These are phyloP conservation scores for Aromia moschata DNA, from an alignment of 2,888 invertebrate species.

Conservation along the genomic window DNA sequence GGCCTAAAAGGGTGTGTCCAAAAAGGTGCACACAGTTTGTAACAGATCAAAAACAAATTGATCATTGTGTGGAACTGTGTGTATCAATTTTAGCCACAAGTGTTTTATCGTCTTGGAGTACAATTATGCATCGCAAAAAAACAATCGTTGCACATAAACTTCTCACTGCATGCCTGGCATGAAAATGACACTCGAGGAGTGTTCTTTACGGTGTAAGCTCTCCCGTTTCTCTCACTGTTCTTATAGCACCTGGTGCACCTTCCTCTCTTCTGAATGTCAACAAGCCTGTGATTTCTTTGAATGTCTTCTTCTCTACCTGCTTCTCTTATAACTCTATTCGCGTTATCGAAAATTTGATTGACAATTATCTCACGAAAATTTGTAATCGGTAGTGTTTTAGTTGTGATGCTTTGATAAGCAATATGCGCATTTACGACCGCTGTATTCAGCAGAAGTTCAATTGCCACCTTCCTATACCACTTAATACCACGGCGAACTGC, in stretches of 20 bases:
- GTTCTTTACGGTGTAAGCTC: neutral
- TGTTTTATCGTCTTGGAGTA: too few species aligned
- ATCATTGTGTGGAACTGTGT: too few species aligned
- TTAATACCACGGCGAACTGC: slow-evolving; percentile 23
- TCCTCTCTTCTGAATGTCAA: neutral
- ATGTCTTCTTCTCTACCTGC: neutral
- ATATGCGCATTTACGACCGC: slow-evolving; percentile 28
- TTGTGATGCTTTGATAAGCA: slow-evolving; percentile 6
- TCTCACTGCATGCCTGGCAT: too few species aligned
- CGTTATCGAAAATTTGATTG: neutral
- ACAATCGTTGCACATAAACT: too few species aligned
- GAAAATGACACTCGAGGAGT: too few species aligned
- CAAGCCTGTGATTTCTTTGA: neutral
- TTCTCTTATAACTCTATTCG: neutral
- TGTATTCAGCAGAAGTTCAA: slow-evolving; percentile 21
- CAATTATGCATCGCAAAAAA: too few species aligned
- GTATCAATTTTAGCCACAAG: too few species aligned
- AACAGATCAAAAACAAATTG: too few species aligned
- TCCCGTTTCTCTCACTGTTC: neutral
- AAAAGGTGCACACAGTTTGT: too few species aligned
- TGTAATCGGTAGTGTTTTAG: slow-evolving; percentile 3
- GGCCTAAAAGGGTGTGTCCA: too few species aligned
- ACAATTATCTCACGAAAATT: slow-evolving; percentile 13
- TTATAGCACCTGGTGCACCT: neutral
- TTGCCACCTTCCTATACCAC: slow-evolving; percentile 25